Percentiles rank a stretch among this genome's conserved stretches.
These are phyloP conservation scores for Sinonovacula constricta DNA, from an alignment of 1,140 invertebrate species.

Conservation along the genomic window DNA sequence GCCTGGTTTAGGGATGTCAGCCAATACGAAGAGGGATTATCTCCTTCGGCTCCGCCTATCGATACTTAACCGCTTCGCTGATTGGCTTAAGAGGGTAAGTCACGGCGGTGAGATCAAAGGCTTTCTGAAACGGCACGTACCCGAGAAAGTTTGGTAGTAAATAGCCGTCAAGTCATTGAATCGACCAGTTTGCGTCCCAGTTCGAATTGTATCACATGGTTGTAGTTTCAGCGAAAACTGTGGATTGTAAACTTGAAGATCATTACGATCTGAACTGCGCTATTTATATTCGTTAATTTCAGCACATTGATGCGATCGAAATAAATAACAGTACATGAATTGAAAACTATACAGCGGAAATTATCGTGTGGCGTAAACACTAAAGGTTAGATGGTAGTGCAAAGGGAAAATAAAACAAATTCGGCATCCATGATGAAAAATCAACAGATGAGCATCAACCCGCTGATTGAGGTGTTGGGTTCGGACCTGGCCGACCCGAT, in stretches of 20 bases:
- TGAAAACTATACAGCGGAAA: neutral
- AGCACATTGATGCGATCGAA: slow-evolving; percentile 51
- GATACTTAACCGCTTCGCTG: neutral
- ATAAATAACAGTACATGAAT: slow-evolving; percentile 41
- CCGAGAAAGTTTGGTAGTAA: slow-evolving; percentile 47
- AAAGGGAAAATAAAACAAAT: slow-evolving; percentile 37
- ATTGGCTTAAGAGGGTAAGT: slow-evolving; percentile 22
- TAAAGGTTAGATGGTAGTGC: neutral
- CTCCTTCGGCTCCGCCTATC: slow-evolving; percentile 7
- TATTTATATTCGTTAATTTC: slow-evolving; percentile 34
- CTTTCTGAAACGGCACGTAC: slow-evolving; percentile 36
- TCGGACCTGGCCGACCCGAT: neutral
- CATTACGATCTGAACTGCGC: slow-evolving; percentile 32
- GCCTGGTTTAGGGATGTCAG: neutral
- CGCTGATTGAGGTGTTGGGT: slow-evolving; percentile 20
- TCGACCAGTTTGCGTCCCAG: slow-evolving; percentile 39
- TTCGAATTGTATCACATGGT: slow-evolving; percentile 48
- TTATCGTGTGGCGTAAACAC: neutral
- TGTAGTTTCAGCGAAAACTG: slow-evolving; percentile 24
- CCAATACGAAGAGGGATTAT: neutral
- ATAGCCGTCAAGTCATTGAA: slow-evolving; percentile 45
- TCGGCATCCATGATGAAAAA: slow-evolving; percentile 44
- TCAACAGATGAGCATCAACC: slow-evolving; percentile 51
- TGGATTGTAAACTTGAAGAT: slow-evolving; percentile 33
- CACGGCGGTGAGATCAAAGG: slow-evolving; percentile 45